Base-by-base conservation (phyloP, 2,888 invertebrate genomes). In the Venusia cambrica region DNA sequence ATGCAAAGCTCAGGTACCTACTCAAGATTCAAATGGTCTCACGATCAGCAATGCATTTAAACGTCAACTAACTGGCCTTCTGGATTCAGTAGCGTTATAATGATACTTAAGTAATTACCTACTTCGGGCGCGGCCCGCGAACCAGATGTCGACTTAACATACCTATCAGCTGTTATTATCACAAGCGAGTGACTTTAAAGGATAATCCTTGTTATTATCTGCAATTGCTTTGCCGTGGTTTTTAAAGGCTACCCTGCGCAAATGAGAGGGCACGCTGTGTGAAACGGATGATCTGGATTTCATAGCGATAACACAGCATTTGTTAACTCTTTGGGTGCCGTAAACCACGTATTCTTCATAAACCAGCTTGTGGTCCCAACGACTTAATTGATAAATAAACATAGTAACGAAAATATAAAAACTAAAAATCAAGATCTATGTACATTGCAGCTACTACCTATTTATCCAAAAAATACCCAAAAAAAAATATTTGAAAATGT, bases 51-150 rank as follows among this genome's bases (percentile, higher is more conserved):
- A 50, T 45, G 53, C 54, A 57, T 61, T 67, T 65, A 62, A 53
- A 53, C 46, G 53, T 57, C 63, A 51, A 51, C 46, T 43, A 51
- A 61, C 40, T 52, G 62, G 60, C 65, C 65, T 68, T 70, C 63
- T 66, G 67, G 61, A 69, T 73, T 64, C 80, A 71, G 80, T 78
- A 79, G 79, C 78, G 57, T 72, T 69, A 69, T 70, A 68, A 73
- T 68, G 68, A 67, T 73, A 67, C 65, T 67, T 62, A 63, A 61
- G 62, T 63, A 70, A 70, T 74, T 73, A 67, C 57, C 55, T 51
- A 45, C 53, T 55, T 38, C 55, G 54, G 57, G 53, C 55, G 51
- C 49, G 49, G 60, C 57, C 47, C 73, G 76, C 62, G 54, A 49
- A 62, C 77, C 79, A 79, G 74, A 79, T 79, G 80, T 64, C 66